A percentile compares a stretch with the other conserved stretches of the same genome.
phyloP scores from a whole-genome alignment of 1,140 invertebrate genomes.

The Bombus superbus region DNA sequence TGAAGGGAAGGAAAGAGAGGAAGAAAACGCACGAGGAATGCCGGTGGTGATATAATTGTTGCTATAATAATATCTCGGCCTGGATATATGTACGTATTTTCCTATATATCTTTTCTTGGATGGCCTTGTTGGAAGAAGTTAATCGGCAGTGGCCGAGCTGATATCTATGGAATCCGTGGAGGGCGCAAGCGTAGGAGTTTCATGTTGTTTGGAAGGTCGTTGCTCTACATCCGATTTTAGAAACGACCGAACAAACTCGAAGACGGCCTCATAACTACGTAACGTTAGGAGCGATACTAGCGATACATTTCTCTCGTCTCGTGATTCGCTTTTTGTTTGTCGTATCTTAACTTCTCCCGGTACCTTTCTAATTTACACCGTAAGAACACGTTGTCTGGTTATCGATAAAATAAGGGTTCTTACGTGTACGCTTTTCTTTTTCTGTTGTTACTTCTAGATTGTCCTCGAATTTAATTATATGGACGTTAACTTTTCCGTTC shows the following conservation, averaged over 20 bases:
- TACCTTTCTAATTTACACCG: not conserved
- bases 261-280: constrained; percentile 63
- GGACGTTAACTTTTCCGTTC: not conserved
- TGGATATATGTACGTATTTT: not conserved
- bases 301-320: constrained; percentile 8
- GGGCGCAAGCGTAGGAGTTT: constrained; percentile 63
- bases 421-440: not conserved
- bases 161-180: constrained; percentile 37
- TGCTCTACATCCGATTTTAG: constrained; percentile 83
- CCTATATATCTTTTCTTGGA: not conserved
- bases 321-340: constrained; percentile 10
- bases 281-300: constrained; percentile 27
- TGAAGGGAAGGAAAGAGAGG: not conserved
- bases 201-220: constrained; percentile 82
- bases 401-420: not conserved
- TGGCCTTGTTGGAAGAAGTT: constrained; percentile 19
- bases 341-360: not conserved
- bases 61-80: not conserved
- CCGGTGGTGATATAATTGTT: not conserved
- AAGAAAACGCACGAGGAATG: not conserved
- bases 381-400: not conserved
- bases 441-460: not conserved
- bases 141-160: constrained; percentile 22
- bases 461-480: not conserved
- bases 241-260: constrained; percentile 74